Percentiles rank a stretch among this genome's conserved stretches.
These are phyloP conservation scores for Lasioglossum baleicum DNA, from an alignment of 1,140 invertebrate genomes.

Conservation along the genomic window DNA sequence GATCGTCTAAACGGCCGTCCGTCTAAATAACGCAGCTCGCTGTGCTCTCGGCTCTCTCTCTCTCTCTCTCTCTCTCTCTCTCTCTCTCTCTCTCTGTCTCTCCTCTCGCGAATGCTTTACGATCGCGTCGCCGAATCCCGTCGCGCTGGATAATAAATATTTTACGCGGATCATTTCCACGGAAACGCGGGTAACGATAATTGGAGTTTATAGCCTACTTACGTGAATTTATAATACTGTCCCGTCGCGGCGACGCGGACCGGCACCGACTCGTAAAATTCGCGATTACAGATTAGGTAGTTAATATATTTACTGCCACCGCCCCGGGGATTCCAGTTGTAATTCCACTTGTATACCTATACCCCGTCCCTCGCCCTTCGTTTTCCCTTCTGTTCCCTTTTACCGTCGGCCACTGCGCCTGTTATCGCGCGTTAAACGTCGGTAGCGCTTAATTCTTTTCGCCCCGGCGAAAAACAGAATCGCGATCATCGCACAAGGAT, in stretches of 20 bases:
- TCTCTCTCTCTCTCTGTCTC: not conserved
- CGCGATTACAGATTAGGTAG: slow-evolving; percentile 53
- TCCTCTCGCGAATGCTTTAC: slow-evolving; percentile 37
- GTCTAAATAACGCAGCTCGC: slow-evolving; percentile 41
- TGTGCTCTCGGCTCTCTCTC: not conserved
- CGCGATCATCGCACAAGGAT: slow-evolving; percentile 2
- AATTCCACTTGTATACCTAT: not conserved
- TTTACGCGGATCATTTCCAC: slow-evolving; percentile 55
- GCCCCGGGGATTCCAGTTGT: slow-evolving; percentile 8
- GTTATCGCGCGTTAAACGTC: slow-evolving; percentile 24
- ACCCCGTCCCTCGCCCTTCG: not conserved
- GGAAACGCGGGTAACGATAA: slow-evolving; percentile 59
- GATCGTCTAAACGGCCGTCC: slow-evolving; percentile 26
- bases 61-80: not conserved
- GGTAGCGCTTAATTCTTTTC: not conserved
- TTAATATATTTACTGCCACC: slow-evolving; percentile 42
- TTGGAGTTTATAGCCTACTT: slow-evolving; percentile 57
- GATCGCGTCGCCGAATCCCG: slow-evolving; percentile 32
- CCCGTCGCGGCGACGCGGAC: not conserved
- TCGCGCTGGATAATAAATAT: slow-evolving; percentile 51
- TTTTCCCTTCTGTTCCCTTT: too few relatives aligned
- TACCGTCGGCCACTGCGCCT: too few relatives aligned
- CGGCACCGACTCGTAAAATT: slow-evolving; percentile 47
- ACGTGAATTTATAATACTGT: slow-evolving; percentile 51
- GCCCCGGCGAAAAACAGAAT: not conserved